Base-by-base conservation (phyloP, 2,888 invertebrate genomes). In the Clanis bilineata region DNA sequence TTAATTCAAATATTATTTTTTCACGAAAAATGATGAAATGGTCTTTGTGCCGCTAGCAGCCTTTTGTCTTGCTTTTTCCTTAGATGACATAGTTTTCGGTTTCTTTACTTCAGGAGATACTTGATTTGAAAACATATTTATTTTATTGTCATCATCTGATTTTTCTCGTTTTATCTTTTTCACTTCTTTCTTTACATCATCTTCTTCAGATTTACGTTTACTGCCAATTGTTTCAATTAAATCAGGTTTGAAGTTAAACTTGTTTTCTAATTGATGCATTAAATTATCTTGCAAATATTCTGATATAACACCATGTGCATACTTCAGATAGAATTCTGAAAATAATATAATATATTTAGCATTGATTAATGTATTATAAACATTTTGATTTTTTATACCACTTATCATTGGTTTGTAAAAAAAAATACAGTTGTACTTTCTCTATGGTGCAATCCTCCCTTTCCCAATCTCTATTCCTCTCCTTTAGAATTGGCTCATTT, bases 21-120 rank as follows among this genome's bases (percentile, higher is more conserved):
- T 96, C 69, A 94, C 94, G 80, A 97, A 97, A 88, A 96, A 97
- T 36, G 95, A 95, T 58, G 95, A 94, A 77, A 97, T 96, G 72
- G 94, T 95, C 88, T 96, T 97, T 28, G 95, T 95, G 56, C 96
- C 96, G 72, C 94, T 93, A 32, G 97, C 97, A 59, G 96, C 95
- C 82, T 96, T 97, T 72, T 94, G 94, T 70, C 95, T 90, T 0
- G 95, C 94, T 71, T 96, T 95, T 73, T 96, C 96, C 85, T 96
- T 97, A 7, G 95, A 93, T 45, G 94, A 93, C 60, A 94, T 72
- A 25, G 88, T 75, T 62, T 94, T 93, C 64, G 92, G 88, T 73
- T 94, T 88, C 76, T 93, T 92, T 1, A 79, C 69, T 64, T 93
- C 92, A 58, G 80, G 78, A 57, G 86, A 61, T 56, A 66, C 73